phyloP scores from a whole-genome alignment of 2,888 invertebrate species.

The Apamea epomidion region DNA sequence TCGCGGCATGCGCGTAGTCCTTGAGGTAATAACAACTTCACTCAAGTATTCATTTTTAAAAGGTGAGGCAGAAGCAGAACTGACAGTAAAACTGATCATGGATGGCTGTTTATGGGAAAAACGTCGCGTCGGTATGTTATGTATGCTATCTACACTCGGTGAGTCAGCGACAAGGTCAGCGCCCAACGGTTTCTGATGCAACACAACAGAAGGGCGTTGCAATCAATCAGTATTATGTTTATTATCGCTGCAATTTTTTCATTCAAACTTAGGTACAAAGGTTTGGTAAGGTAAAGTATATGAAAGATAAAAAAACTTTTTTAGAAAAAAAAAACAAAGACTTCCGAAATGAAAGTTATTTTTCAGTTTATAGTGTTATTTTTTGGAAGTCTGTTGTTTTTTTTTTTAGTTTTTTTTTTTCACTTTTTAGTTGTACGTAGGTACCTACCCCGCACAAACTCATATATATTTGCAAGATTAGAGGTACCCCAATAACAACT shows the following conservation, averaged over 20 bases:
- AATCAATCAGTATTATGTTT: neutral
- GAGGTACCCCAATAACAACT: no score
- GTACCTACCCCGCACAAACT: no score
- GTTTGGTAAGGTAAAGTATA: neutral
- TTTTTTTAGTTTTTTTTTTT: no score
- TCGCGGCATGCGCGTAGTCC: neutral
- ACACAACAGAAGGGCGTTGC: constrained; percentile 5
- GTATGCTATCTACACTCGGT: neutral
- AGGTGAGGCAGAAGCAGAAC: neutral
- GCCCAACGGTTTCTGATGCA: neutral
- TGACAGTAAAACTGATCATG: constrained; percentile 34
- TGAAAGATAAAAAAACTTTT: no score
- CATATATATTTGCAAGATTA: no score
- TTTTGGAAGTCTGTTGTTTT: no score
- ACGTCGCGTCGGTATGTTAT: no score
- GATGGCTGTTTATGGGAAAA: neutral
- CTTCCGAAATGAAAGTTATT: no score
- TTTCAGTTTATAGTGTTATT: no score
- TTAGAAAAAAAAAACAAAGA: no score
- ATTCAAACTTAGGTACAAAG: neutral
- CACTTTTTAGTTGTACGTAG: no score
- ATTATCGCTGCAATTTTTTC: neutral
- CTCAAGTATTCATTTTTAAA: neutral
- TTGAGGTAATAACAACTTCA: neutral
- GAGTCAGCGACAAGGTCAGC: neutral